Percentiles rank a stretch among this genome's conserved stretches.
Evolutionary conservation across 2,113 vertebrate species (phyloP).

Genomic region (Butorides virescens): DNA sequence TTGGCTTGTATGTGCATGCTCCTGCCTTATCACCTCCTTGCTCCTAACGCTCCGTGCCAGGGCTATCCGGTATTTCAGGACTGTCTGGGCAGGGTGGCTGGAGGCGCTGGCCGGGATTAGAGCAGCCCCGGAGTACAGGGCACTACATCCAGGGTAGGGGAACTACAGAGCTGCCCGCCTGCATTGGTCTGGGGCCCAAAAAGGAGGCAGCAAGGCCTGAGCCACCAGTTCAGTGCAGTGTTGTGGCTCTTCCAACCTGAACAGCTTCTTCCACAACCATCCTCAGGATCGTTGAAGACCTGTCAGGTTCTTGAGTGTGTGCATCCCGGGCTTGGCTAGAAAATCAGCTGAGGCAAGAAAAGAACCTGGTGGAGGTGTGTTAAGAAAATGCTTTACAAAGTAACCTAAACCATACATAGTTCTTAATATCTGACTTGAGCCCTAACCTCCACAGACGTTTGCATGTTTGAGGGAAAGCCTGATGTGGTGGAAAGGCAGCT

Average conservation of each 20-base stretch:
- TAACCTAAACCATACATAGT: neutral
- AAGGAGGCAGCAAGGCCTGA: neutral
- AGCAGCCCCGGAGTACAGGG: neutral
- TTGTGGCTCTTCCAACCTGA: neutral
- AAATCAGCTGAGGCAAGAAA: neutral
- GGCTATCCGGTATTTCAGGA: neutral
- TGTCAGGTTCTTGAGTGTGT: neutral
- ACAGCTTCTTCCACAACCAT: neutral
- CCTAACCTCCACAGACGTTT: neutral
- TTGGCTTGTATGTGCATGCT: accelerated
- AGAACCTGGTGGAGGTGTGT: neutral
- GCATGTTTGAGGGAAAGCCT: neutral
- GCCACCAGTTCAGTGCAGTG: neutral
- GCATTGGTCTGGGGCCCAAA: neutral
- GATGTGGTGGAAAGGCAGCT: neutral
- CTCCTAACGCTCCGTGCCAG: neutral
- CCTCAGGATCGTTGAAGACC: neutral
- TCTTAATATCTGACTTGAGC: neutral
- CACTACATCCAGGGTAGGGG: neutral
- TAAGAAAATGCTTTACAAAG: neutral
- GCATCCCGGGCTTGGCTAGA: neutral
- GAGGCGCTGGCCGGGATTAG: neutral
- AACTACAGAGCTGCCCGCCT: neutral
- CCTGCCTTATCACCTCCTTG: neutral
- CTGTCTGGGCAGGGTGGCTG: neutral